Percentiles rank a stretch among this genome's conserved stretches.
Conservation (phyloP, 2,797 vertebrate genomes). For the Trachurus trachurus region DNA sequence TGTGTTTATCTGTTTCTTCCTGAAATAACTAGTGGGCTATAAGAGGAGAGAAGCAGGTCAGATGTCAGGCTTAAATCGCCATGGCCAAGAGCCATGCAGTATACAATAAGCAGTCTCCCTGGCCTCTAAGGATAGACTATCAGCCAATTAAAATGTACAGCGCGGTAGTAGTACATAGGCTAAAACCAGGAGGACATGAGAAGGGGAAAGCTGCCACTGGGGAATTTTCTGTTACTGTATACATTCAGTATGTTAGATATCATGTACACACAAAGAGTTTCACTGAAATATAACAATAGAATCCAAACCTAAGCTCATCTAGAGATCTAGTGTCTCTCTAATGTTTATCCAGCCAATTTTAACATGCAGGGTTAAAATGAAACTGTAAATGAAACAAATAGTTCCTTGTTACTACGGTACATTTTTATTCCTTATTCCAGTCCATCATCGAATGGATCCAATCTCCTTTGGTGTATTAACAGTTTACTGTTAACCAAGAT, state of each 20-base stretch:
- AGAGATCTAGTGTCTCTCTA: too few relatives aligned
- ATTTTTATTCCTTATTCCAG: too few relatives aligned
- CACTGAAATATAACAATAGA: background rate
- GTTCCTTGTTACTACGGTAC: too few relatives aligned
- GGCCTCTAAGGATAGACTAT: conserved; percentile 18
- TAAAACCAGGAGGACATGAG: conserved; percentile 5
- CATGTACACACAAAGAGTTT: background rate
- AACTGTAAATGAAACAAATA: too few relatives aligned
- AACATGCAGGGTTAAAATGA: too few relatives aligned
- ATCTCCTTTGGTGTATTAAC: too few relatives aligned
- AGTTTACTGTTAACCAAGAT: too few relatives aligned
- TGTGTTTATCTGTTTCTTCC: conserved; percentile 13
- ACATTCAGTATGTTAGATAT: background rate
- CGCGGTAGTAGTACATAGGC: background rate
- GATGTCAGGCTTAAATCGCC: conserved; percentile 53
- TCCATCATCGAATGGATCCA: too few relatives aligned
- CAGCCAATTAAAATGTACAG: conserved; percentile 41
- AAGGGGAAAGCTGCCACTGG: background rate
- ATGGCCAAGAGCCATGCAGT: conserved; percentile 16
- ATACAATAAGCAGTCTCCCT: conserved; percentile 41
- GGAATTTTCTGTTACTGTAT: background rate
- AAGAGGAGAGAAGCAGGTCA: conserved; percentile 44
- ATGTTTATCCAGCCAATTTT: too few relatives aligned
- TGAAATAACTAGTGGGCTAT: conserved; percentile 35
- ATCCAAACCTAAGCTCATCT: too few relatives aligned